A percentile compares a stretch with the other conserved stretches of the same genome.
Conservation (phyloP, 2,797 vertebrate genomes). For the Phataginus tricuspis region DNA sequence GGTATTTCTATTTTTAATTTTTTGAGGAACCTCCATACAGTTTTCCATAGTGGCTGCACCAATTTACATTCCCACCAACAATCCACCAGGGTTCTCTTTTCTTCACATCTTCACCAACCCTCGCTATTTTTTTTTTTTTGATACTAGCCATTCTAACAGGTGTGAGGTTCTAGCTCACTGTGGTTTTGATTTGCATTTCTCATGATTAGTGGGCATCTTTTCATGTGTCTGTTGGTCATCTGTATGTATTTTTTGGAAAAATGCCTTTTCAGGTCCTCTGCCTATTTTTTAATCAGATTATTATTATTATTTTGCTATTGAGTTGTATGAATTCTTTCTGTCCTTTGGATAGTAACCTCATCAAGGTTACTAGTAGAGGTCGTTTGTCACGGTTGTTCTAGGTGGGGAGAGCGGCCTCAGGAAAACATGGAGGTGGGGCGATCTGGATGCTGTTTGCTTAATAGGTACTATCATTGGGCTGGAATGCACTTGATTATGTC, state of each 20-base stretch:
- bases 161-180: not conserved
- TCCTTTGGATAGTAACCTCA: not conserved
- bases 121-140: not conserved
- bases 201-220: not conserved
- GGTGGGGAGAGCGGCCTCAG: no score
- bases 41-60: not conserved
- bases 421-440: not conserved
- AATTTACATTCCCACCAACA: not conserved
- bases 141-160: not conserved
- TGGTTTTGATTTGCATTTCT: not conserved
- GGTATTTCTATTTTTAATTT: not conserved
- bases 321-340: not conserved
- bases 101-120: not conserved
- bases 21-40: not conserved
- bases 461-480: not conserved
- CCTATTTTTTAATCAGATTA: not conserved
- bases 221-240: not conserved
- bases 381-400: no score
- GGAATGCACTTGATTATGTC: not conserved
- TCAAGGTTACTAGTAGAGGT: not conserved
- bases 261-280: not conserved
- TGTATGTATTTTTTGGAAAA: not conserved
- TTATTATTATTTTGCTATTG: not conserved
- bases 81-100: not conserved
- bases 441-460: not conserved